Evolutionary conservation across 2,113 vertebrate species (phyloP), one percentile per base, ranked within the genome.

Genomic region (Barnardius zonarius): DNA sequence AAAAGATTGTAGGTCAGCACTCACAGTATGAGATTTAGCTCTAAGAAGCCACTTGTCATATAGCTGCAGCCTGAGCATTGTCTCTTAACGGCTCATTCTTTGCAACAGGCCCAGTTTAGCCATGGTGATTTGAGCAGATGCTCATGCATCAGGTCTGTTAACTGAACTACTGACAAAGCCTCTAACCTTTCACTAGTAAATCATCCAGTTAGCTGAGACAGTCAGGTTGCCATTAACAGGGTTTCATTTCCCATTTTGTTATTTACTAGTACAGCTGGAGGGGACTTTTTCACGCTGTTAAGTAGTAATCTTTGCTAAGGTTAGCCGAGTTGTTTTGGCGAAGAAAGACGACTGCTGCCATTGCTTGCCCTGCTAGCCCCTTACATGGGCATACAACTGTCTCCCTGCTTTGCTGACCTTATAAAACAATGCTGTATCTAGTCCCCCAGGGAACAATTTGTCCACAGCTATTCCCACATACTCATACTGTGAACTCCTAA

Each of bases 221-320:
- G 90, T 88, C 68, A 81, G 69, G 51, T 79, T 86, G 75, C 68
- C 74, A 30, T 54, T 94, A 90, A 48, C 39, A 92, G 55, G 51
- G 72, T 79, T 96, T 95, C 84, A 64, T 96, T 97, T 97, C 96
- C 92, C 75, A 46, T 95, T 96, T 93, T 89, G 89, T 91, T 95
- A 95, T 97, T 96, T 96, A 93, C 92, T 96, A 84, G 86, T 94
- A 85, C 52, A 97, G 86, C 77, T 78, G 89, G 85, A 95, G 95
- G 76, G 51, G 81, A 43, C 33, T 93, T 96, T 95, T 97, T 96
- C 97, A 78, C 68, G 85, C 86, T 15, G 10, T 96, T 96, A 82
- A 14, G 16, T 68, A 62, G 92, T 86, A 95, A 83, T 67, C 92
- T 96, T 92, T 94, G 55, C 87, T 97, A 94, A 96, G 96, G 91